Base-by-base conservation (phyloP, 1,140 invertebrate genomes). In the Drosophila arizonae region DNA sequence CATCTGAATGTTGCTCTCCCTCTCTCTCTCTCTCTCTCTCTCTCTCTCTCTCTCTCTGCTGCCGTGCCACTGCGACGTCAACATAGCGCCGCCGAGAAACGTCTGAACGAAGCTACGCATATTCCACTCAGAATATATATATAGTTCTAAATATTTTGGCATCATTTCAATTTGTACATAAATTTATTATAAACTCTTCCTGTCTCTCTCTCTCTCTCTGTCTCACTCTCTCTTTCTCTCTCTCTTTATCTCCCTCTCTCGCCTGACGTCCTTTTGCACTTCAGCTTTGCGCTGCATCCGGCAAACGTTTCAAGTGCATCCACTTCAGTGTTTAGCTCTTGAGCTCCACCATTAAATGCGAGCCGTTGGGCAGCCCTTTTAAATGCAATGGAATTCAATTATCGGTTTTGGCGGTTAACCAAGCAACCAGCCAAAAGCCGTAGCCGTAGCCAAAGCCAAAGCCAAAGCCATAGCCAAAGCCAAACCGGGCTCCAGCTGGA, bases 321-420 rank as follows among this genome's bases (percentile, higher is more conserved):
- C n/a, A 10, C 41, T 43, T 43, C 41, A 43, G n/a, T 46, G 43
- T 11, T 46, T 46, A 46, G 43, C 43, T 46, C 36, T 39, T 39
- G 36, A 39, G 36, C 36, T 39, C 10, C 2, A 11, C 36, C 36
- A 39, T 39, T 39, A 39, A 39, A 39, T 39, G 9, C 52, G n/a
- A 36, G 9, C n/a, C 5, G n/a, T 11, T 39, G 33, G 28, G 28
- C 52, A 36, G 30, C 10, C 28, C 21, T 48, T 46, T 48, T 17
- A 24, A 46, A 45, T 30, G 26, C 10, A 13, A 62, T 55, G 52
- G 52, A 74, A 79, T 81, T 68, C 56, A 81, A 81, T 80, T 80
- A 80, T 68, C 26, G 62, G 52, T 55, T 57, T 48, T 61, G 58
- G 58, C 57, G 65, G 76, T 79, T 45, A 52, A 56, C 26, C 71